A percentile compares a stretch with the other conserved stretches of the same genome.
These are phyloP conservation scores for Dermochelys coriacea DNA, from an alignment of 2,797 vertebrate species.

Conservation along the genomic window DNA sequence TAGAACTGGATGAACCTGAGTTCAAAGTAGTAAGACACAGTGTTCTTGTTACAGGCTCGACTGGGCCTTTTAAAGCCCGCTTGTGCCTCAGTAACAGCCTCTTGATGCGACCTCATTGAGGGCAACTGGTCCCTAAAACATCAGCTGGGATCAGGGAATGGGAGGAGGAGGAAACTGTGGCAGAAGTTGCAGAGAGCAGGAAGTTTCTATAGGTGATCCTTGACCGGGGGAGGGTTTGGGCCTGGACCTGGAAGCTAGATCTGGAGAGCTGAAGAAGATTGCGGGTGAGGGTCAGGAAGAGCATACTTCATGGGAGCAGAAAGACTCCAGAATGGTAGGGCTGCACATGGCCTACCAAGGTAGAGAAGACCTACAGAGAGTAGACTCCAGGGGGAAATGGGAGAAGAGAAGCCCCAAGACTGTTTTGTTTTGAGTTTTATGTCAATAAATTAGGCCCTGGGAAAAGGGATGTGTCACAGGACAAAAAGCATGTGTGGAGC, in stretches of 20 bases:
- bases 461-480: background rate
- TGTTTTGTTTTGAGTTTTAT: background rate
- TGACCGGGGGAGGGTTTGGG: background rate
- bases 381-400: background rate
- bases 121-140: no score
- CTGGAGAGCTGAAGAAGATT: background rate
- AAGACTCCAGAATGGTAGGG: background rate
- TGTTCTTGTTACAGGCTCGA: background rate
- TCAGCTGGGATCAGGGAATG: background rate
- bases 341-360: background rate
- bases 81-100: background rate
- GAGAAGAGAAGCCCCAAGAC: background rate
- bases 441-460: background rate
- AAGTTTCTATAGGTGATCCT: background rate
- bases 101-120: background rate
- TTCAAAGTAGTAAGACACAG: background rate
- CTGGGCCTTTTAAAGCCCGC: background rate
- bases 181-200: background rate
- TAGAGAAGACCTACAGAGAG: background rate
- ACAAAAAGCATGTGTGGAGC: background rate
- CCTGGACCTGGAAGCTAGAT: background rate
- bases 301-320: background rate
- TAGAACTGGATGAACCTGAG: background rate
- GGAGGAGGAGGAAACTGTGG: background rate
- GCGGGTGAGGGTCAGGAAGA: background rate